Evolutionary conservation across 2,888 invertebrate species (phyloP).

Genomic region (Flexamia atlantica): DNA sequence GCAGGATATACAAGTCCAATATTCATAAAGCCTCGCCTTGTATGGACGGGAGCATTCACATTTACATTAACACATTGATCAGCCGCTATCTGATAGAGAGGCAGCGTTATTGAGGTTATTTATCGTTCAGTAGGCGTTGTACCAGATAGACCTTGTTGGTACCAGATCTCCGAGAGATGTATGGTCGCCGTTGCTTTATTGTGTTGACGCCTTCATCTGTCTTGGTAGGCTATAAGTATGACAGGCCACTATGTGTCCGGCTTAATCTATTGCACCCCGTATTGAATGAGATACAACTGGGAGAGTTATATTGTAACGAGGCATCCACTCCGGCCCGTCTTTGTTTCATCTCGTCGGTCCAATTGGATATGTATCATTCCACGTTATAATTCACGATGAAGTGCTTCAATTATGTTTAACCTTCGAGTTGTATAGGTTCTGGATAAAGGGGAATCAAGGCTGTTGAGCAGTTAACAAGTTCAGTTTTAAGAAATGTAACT

Average conservation of each 20-base stretch:
- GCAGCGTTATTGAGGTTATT: slow-evolving; percentile 48
- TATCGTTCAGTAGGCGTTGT: slow-evolving; percentile 47
- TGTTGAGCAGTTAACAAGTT: no score
- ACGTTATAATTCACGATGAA: neutral
- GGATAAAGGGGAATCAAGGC: no score
- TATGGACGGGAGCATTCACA: slow-evolving; percentile 25
- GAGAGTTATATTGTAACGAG: neutral
- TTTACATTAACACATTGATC: slow-evolving; percentile 59
- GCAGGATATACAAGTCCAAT: slow-evolving; percentile 53
- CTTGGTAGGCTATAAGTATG: slow-evolving; percentile 53
- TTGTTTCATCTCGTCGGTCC: neutral
- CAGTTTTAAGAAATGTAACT: no score
- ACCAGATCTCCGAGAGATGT: slow-evolving; percentile 37
- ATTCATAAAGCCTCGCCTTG: slow-evolving; percentile 55
- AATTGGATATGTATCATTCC: neutral
- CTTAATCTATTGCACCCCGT: slow-evolving; percentile 33
- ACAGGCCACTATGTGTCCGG: slow-evolving; percentile 47
- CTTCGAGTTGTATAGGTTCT: no score
- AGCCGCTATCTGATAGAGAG: slow-evolving; percentile 55
- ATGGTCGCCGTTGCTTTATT: slow-evolving; percentile 43
- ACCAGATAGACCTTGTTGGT: slow-evolving; percentile 33
- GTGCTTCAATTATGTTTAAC: neutral
- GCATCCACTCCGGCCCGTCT: neutral
- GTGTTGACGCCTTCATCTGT: slow-evolving; percentile 56
- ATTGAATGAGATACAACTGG: slow-evolving; percentile 33